Evolutionary conservation across 2,888 invertebrate genomes (phyloP).

Genomic region (Platycnemis pennipes): DNA sequence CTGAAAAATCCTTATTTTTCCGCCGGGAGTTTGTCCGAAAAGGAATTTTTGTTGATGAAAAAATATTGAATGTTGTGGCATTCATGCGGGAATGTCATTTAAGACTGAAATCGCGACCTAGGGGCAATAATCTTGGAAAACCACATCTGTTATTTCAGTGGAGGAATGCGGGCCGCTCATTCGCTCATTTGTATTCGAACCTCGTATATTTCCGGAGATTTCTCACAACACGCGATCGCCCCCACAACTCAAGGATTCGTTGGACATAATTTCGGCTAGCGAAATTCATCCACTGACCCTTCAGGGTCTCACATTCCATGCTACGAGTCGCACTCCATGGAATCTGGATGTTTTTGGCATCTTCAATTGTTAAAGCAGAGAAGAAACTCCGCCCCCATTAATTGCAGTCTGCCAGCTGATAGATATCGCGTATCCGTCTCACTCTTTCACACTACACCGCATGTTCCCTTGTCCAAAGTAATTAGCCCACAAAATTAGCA

Average conservation of each 20-base stretch:
- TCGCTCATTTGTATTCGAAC: no score
- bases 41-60: no score
- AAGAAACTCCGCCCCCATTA: background rate
- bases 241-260: background rate
- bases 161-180: no score
- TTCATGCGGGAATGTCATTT: no score
- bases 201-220: no score
- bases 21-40: no score
- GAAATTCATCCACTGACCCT: background rate
- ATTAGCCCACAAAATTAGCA: background rate
- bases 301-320: background rate
- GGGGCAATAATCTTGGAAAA: no score
- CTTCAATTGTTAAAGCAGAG: background rate
- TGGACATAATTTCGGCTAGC: background rate
- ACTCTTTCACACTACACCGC: background rate
- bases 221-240: no score
- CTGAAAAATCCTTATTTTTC: no score
- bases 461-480: background rate
- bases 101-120: no score
- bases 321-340: background rate
- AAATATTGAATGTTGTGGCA: no score
- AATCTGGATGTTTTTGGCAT: background rate
- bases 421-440: background rate
- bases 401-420: background rate
- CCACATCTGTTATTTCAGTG: no score